Percentiles rank a stretch among this genome's conserved stretches.
These are phyloP conservation scores for Miichthys miiuy DNA, from an alignment of 2,797 vertebrate genomes.

Conservation along the genomic window DNA sequence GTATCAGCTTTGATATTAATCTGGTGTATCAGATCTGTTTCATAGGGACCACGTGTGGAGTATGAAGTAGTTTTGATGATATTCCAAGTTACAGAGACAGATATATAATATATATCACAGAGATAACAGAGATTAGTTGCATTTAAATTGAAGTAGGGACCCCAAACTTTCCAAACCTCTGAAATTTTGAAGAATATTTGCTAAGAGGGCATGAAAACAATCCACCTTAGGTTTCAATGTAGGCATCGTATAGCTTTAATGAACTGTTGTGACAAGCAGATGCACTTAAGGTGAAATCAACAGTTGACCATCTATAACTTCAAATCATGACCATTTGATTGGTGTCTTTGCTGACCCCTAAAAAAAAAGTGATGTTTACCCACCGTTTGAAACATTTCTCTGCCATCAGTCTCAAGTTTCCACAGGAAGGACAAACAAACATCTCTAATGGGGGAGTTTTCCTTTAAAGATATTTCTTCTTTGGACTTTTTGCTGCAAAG, in stretches of 20 bases:
- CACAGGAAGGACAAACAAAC: not conserved
- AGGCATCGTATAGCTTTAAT: not conserved
- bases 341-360: not conserved
- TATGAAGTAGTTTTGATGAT: not conserved
- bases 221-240: not conserved
- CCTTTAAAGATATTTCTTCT: slow-evolving; percentile 49
- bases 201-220: not conserved
- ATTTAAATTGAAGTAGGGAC: not conserved
- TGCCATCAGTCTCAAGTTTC: not conserved
- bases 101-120: no score
- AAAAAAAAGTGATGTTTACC: not conserved
- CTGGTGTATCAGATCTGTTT: not conserved
- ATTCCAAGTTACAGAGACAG: no score
- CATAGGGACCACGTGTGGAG: not conserved
- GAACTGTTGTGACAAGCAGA: not conserved
- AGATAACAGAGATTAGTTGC: no score
- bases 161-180: not conserved
- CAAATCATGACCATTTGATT: not conserved
- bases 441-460: slow-evolving; percentile 63
- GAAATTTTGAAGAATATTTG: not conserved
- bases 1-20: not conserved
- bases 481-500: slow-evolving; percentile 77
- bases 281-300: not conserved
- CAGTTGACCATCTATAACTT: not conserved
- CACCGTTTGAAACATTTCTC: not conserved